Evolutionary conservation across 2,888 invertebrate genomes (phyloP), one percentile per base, ranked within the genome.

Genomic region (Drymonia ruficornis): DNA sequence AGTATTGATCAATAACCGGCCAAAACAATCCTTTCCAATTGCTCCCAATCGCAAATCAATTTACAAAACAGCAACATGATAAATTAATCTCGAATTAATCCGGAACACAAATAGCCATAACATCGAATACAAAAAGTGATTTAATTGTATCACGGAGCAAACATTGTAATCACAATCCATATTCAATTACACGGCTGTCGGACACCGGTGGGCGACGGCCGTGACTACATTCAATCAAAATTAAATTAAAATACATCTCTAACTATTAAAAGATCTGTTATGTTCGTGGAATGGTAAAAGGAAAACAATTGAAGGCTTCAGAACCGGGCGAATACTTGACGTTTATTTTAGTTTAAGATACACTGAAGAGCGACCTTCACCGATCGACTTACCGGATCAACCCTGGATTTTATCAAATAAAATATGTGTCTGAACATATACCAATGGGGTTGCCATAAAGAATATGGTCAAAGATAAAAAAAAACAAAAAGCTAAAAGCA

Each of bases 131-230:
- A 19, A 43, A 43, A 43, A 43, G 13, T 18, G 11, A 42, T 15
- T 43, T 43, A 42, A 43, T 43, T 43, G 43, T 43, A 43, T 16
- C 42, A n/a, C 13, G 38, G 12, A 49, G 44, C 23, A 40, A 18
- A n/a, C 19, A 49, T 49, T 53, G 53, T 47, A 51, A 50, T 49
- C 42, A 50, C 40, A 53, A 60, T 63, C 49, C 51, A 43, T 54
- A 56, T 63, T 61, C 58, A 54, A 63, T 66, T 56, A 56, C 57
- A 61, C 49, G 61, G 61, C 49, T 63, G 52, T 51, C 65, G 47
- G 59, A 47, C 18, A 34, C 53, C 31, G 19, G 12, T 12, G 19
- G 12, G 12, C 43, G 43, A 19, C 19, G 19, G 1, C 19, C 19
- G 19, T 43, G 43, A 12, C 43, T 1, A 19, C 12, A 16, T 43